phyloP scores from a whole-genome alignment of 35 echinoderm and acorn worm species.

The Apostichopus japonicus region DNA sequence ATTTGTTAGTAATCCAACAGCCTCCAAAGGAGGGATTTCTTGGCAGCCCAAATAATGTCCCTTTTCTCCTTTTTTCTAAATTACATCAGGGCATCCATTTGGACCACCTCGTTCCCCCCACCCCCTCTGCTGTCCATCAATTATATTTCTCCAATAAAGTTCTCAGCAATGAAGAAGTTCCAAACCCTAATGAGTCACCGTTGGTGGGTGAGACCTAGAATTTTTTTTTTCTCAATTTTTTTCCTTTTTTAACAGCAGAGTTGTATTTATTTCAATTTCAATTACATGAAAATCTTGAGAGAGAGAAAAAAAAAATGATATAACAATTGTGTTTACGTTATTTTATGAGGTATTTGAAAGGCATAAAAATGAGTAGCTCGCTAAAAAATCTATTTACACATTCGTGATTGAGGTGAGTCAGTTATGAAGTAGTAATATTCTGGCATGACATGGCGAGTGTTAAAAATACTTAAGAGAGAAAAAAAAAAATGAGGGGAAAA shows the following conservation, averaged over 20 bases:
- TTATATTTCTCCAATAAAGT: too few species aligned
- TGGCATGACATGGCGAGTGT: slow-evolving; percentile 48
- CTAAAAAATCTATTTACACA: slow-evolving; percentile 62
- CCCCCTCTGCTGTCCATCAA: too few species aligned
- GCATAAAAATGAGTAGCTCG: slow-evolving; percentile 54
- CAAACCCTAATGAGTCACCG: too few species aligned
- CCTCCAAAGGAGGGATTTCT: too few species aligned
- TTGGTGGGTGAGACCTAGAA: background rate
- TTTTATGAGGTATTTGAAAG: slow-evolving; percentile 51
- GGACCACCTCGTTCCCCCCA: too few species aligned
- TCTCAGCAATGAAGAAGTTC: too few species aligned
- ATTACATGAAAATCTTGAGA: slow-evolving; percentile 10
- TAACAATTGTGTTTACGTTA: slow-evolving; percentile 31
- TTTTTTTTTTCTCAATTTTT: background rate
- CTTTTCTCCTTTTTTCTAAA: too few species aligned
- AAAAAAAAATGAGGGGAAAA: background rate
- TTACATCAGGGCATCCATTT: too few species aligned
- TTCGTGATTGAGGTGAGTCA: slow-evolving; percentile 34
- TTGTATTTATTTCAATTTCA: background rate
- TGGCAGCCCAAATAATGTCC: too few species aligned
- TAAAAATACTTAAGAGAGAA: slow-evolving; percentile 41
- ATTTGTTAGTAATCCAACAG: too few species aligned
- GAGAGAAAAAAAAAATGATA: slow-evolving; percentile 16
- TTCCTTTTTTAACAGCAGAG: background rate
- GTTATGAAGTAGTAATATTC: slow-evolving; percentile 54